Evolutionary conservation across 2,888 invertebrate species (phyloP).

Genomic region (Melanophora roralis): DNA sequence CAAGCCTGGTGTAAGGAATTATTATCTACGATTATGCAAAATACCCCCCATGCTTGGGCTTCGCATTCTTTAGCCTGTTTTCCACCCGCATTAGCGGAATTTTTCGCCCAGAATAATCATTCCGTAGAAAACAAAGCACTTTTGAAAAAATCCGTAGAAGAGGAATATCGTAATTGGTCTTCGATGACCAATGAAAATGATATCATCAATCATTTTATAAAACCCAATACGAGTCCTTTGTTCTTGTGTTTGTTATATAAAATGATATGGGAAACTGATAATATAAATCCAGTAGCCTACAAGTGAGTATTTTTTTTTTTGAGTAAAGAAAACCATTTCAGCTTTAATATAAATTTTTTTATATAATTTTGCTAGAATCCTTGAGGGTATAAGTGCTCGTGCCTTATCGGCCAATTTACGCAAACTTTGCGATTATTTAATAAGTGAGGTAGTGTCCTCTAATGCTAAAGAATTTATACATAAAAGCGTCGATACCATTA

Average conservation of each 20-base stretch:
- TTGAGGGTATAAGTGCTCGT: slow-evolving; percentile 95
- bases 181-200: slow-evolving; percentile 98
- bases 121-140: slow-evolving; percentile 93
- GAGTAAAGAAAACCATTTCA: neutral
- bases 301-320: slow-evolving; percentile 81
- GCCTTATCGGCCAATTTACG: slow-evolving; percentile 93
- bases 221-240: slow-evolving; percentile 92
- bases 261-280: slow-evolving; percentile 95
- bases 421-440: slow-evolving; percentile 96
- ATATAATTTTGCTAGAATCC: slow-evolving; percentile 84
- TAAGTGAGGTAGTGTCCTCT: slow-evolving; percentile 93
- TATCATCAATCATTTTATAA: slow-evolving; percentile 96
- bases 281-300: slow-evolving; percentile 95
- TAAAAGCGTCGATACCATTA: slow-evolving; percentile 96
- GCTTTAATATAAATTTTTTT: neutral
- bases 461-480: slow-evolving; percentile 93
- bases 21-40: slow-evolving; percentile 91
- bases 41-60: slow-evolving; percentile 97
- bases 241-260: slow-evolving; percentile 97
- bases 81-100: slow-evolving; percentile 91
- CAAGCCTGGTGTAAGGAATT: slow-evolving; percentile 92
- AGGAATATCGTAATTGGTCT: slow-evolving; percentile 97
- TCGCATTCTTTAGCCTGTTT: slow-evolving; percentile 94
- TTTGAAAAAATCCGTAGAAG: slow-evolving; percentile 94
- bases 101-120: slow-evolving; percentile 90